These are phyloP conservation scores for Acanthornis magna DNA, from an alignment of 2,797 vertebrate species.

Conservation along the genomic window DNA sequence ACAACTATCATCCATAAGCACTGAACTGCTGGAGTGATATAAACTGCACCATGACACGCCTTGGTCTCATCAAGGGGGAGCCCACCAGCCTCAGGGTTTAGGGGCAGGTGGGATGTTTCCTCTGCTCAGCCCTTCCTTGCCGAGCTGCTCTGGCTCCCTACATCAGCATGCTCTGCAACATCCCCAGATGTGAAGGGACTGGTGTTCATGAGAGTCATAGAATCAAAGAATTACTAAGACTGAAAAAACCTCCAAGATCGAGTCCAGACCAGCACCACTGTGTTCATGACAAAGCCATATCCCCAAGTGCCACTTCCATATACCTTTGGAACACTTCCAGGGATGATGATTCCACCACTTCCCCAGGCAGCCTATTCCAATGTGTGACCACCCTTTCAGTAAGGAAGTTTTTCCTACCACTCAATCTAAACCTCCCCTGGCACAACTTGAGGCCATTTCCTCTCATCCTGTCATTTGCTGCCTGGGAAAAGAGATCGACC, in stretches of 20 bases:
- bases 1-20: neutral
- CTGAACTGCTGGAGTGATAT: neutral
- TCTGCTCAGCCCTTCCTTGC: neutral
- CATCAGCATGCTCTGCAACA: neutral
- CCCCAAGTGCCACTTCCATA: neutral
- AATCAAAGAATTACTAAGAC: neutral
- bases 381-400: neutral
- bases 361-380: neutral
- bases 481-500: neutral
- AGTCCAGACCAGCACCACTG: neutral
- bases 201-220: neutral
- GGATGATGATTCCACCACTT: neutral
- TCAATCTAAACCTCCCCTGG: neutral
- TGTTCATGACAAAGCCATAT: neutral
- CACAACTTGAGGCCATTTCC: neutral
- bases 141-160: neutral
- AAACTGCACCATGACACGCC: neutral
- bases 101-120: neutral
- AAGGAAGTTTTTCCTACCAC: neutral
- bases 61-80: neutral
- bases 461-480: neutral
- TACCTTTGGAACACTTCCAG: neutral
- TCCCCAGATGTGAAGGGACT: neutral
- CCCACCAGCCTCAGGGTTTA: fast-evolving
- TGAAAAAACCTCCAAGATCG: neutral